A percentile compares a stretch with the other conserved stretches of the same genome.
Evolutionary conservation across 2,888 invertebrate species (phyloP).

Genomic region (Pheosia tremula): DNA sequence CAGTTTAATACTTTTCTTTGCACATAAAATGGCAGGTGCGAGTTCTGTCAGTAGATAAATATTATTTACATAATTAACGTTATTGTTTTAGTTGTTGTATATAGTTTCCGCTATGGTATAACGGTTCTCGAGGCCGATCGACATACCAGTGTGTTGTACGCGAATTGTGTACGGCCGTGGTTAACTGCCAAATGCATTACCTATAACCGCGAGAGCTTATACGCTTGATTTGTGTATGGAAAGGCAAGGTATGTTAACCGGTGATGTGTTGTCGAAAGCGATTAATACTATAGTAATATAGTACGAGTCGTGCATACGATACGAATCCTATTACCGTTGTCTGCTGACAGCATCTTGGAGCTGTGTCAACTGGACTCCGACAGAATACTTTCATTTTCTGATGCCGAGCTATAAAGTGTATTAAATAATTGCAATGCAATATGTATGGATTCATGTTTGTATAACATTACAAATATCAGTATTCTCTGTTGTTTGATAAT

Average conservation of each 20-base stretch:
- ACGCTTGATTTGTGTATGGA: slow-evolving; percentile 44
- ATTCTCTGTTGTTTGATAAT: too few species aligned
- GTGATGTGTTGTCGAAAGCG: slow-evolving; percentile 59
- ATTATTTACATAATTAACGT: background rate
- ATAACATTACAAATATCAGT: too few species aligned
- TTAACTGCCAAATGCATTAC: slow-evolving; percentile 62
- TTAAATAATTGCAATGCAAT: too few species aligned
- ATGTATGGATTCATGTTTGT: too few species aligned
- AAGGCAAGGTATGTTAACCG: slow-evolving; percentile 62
- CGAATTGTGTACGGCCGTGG: slow-evolving; percentile 41
- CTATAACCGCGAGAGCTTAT: slow-evolving; percentile 62
- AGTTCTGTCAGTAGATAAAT: slow-evolving; percentile 19
- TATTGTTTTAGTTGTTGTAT: background rate
- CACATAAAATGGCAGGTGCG: slow-evolving; percentile 61
- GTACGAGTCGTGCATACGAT: background rate
- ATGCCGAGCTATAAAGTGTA: slow-evolving; percentile 1
- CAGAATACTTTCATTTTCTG: slow-evolving; percentile 70
- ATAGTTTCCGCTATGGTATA: slow-evolving; percentile 6
- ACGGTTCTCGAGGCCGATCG: slow-evolving; percentile 43
- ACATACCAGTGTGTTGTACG: slow-evolving; percentile 38
- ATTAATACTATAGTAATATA: slow-evolving; percentile 34
- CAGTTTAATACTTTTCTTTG: slow-evolving; percentile 68
- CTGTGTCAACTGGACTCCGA: slow-evolving; percentile 70
- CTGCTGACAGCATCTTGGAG: slow-evolving; percentile 80
- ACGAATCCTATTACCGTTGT: slow-evolving; percentile 70